Percentiles rank a stretch among this genome's conserved stretches.
These are phyloP conservation scores for Deroptyus accipitrinus DNA, from an alignment of 2,113 vertebrate genomes.

Conservation along the genomic window DNA sequence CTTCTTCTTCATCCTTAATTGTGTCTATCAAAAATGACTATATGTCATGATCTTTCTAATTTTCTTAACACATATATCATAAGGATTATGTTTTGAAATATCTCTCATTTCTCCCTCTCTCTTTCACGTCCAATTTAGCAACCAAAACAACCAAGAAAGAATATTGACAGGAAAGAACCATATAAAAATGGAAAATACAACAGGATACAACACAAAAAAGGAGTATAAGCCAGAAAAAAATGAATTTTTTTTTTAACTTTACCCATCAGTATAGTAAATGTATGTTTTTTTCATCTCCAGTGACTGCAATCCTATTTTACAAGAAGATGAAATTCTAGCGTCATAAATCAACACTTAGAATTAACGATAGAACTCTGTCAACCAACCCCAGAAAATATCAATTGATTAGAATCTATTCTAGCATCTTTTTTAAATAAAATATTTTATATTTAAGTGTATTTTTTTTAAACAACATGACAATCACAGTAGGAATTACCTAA, in stretches of 20 bases:
- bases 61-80: neutral
- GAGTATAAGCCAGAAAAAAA: neutral
- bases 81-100: neutral
- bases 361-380: conserved; percentile 12
- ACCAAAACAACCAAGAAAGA: neutral
- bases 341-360: conserved; percentile 45
- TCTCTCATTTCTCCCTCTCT: neutral
- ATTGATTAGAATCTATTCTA: neutral
- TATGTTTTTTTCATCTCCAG: conserved; percentile 7
- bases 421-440: neutral
- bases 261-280: conserved; percentile 20
- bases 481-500: neutral
- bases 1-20: neutral
- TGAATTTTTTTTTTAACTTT: neutral
- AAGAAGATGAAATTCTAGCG: conserved; percentile 34
- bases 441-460: neutral
- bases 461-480: neutral
- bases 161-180: neutral
- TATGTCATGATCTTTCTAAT: neutral
- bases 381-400: conserved; percentile 13
- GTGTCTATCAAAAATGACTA: neutral
- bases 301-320: neutral
- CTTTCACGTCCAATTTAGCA: neutral
- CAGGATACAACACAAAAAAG: neutral
- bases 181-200: neutral